Evolutionary conservation across 2,113 vertebrate genomes (phyloP).

Genomic region (Mungos mungo): DNA sequence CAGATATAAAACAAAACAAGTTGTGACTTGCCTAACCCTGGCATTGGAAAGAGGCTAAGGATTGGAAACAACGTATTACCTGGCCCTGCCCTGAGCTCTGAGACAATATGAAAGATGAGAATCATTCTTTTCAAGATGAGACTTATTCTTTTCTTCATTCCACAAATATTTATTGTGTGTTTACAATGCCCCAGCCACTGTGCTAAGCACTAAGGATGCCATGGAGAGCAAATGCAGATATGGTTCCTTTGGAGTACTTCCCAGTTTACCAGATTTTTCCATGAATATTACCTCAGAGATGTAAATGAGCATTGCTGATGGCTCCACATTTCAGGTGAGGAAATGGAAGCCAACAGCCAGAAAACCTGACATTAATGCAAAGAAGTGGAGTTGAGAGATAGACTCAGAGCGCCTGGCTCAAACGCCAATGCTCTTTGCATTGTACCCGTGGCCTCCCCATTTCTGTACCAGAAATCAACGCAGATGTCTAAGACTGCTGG

Average conservation of each 20-base stretch:
- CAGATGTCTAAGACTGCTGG: neutral
- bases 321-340: neutral
- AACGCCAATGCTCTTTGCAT: neutral
- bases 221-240: neutral
- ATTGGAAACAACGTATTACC: neutral
- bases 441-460: no score
- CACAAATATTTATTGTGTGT: neutral
- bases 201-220: neutral
- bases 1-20: neutral
- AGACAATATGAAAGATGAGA: slow-evolving; percentile 25
- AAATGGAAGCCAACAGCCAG: neutral
- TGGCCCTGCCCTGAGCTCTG: neutral
- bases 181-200: neutral
- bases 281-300: neutral
- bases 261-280: neutral
- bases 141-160: neutral
- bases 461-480: neutral
- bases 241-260: neutral
- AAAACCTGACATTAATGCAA: neutral
- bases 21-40: neutral
- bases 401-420: neutral
- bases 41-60: neutral
- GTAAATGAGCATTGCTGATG: neutral
- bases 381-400: neutral
- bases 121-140: neutral